Percentiles rank a stretch among this genome's conserved stretches.
Conservation (phyloP, 2,888 invertebrate species). For the Hypercompe scribonia region DNA sequence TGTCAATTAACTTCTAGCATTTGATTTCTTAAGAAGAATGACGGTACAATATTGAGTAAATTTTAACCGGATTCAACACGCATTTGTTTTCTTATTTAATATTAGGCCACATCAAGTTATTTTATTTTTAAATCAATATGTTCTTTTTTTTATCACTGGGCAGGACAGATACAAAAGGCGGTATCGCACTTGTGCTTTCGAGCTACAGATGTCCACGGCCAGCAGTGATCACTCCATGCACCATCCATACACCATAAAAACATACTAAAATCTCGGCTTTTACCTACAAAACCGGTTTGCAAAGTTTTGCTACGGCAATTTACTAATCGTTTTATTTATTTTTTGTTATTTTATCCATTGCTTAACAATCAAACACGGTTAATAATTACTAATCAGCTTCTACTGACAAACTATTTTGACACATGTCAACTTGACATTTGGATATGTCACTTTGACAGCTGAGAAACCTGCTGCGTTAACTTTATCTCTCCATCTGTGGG, state of each 20-base stretch:
- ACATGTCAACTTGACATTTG: conserved; percentile 42
- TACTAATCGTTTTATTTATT: not conserved
- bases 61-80: too few species aligned
- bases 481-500: conserved; percentile 48
- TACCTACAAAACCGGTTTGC: not conserved
- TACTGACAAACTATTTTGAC: conserved; percentile 30
- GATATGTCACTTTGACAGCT: conserved; percentile 43
- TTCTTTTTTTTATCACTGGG: not conserved
- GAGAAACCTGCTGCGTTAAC: conserved; percentile 38
- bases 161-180: too few species aligned
- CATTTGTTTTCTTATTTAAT: too few species aligned
- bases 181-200: too few species aligned
- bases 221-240: too few species aligned
- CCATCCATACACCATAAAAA: too few species aligned
- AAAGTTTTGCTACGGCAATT: not conserved
- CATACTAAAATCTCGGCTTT: too few species aligned
- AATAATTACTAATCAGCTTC: conserved; percentile 6
- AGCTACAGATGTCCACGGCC: too few species aligned
- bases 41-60: too few species aligned
- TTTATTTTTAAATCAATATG: not conserved
- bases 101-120: not conserved
- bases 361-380: not conserved
- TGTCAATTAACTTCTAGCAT: too few species aligned
- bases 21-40: too few species aligned
- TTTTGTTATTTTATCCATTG: too few species aligned